Evolutionary conservation across 2,888 invertebrate genomes (phyloP), one percentile per base, ranked within the genome.

Genomic region (Chaetogeoica ovagalla): DNA sequence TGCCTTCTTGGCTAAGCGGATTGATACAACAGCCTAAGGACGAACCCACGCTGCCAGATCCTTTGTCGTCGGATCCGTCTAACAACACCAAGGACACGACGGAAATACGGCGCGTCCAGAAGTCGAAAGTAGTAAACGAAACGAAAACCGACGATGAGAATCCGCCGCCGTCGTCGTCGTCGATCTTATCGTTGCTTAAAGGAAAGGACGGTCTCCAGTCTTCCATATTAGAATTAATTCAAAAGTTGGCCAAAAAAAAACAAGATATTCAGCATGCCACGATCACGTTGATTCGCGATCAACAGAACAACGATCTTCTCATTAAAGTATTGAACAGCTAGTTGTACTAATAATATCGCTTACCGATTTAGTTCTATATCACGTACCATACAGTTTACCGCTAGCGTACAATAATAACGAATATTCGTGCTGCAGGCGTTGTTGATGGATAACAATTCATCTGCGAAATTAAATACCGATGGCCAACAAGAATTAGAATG

Each of bases 1-100:
- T 79, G 63, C 77, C 77, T 8, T 55, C 77, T 57, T 79, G 77
- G 77, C 39, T 79, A 4, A 79, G 70, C 13, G 77, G 70, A 30
- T 39, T 79, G 13, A 70, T 55, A 63, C 70, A 79, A 4, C 70
- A 79, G 13, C 39, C 43, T 7, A 69, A 70, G 63, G 62, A 62
- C 8, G 77, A 79, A 23, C 39, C 23, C 6, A 7, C 68, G 11
- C 13, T 11, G 19, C 9, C 57, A 37, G 37, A 30, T 68, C 48
- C 37, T 59, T 15, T 21, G 37, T 37, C 55, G 37, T n/a, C 15
- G 0, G 39, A 15, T 13, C 15, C 15, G 15, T 57, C n/a, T 15
- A 21, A 19, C 5, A 19, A 62, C 43, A 43, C 55, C n/a, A 43
- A 8, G 57, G 55, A 66, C 39, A 30, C 43, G 5, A 13, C 19